Base-by-base conservation (phyloP, 2,113 vertebrate genomes). In the Cochlearius cochlearius region DNA sequence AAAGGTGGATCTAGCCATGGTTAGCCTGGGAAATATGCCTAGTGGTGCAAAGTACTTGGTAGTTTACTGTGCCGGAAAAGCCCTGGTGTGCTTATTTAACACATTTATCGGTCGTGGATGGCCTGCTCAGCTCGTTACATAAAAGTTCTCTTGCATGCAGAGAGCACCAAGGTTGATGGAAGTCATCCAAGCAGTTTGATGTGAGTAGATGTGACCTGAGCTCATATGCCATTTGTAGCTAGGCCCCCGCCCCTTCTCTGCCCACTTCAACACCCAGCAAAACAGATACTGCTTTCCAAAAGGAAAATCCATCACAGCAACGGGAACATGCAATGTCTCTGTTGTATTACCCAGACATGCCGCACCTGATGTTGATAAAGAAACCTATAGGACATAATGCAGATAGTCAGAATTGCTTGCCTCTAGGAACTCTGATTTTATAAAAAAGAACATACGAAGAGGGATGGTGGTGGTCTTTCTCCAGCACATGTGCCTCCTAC, bases 191-290 rank as follows among this genome's bases (percentile, higher is more conserved):
- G 29, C 60, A 55, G 14, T 63, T 34, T 71, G 55, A 75, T 84
- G 72, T 84, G 76, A 92, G 23, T 20, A 71, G 55, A 81, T 43
- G 21, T 87, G 89, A 91, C 23, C 34, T 22, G 38, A n/a, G 59
- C 45, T 84, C 63, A 21, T 26, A 38, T 32, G 41, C 63, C 30
- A 50, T 71, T 88, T 74, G 26, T 26, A 68, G 15, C 68, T 29
- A 63, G 21, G 50, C 32, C 15, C 9, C 43, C 72, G 56, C 16
- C 39, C 43, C 45, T 67, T 76, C 59, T 47, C 45, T 63, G 13
- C 38, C 47, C 26, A 13, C 55, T 64, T 10, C 0, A 3, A 74
- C 47, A 23, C 0, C 0, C 47, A 30, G 36, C 50, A 87, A 41
- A 89, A 21, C 8, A 63, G n/a, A 62, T 47, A 16, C 15, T 30